phyloP scores from a whole-genome alignment of 1,140 invertebrate species.

The Zaprionus ghesquierei region DNA sequence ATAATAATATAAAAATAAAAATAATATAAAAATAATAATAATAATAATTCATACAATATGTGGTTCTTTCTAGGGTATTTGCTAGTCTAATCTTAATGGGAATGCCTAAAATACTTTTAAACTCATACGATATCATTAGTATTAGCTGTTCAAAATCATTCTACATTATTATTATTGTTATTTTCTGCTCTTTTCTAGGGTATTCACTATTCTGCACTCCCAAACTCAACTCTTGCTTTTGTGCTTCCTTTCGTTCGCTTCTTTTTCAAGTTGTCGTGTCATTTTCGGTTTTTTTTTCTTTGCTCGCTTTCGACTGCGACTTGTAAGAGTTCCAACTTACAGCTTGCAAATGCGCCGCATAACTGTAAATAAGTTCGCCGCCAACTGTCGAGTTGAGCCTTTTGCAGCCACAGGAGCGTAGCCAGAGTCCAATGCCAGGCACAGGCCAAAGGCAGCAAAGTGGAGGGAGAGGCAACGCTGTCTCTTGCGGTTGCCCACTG shows the following conservation, averaged over 20 bases:
- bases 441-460: slow-evolving; percentile 1
- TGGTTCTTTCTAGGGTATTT: too few species aligned
- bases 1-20: too few species aligned
- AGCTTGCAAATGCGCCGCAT: slow-evolving; percentile 60
- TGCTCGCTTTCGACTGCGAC: slow-evolving; percentile 36
- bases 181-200: background rate
- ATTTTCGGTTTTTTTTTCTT: slow-evolving; percentile 8
- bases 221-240: background rate
- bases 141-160: too few species aligned
- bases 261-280: too few species aligned
- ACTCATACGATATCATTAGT: too few species aligned
- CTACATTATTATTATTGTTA: too few species aligned
- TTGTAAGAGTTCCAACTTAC: slow-evolving; percentile 72
- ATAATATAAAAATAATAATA: too few species aligned
- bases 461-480: background rate
- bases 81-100: too few species aligned
- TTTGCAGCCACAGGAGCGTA: slow-evolving; percentile 30
- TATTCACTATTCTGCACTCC: background rate
- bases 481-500: slow-evolving; percentile 51
- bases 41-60: too few species aligned
- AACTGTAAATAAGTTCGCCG: slow-evolving; percentile 69
- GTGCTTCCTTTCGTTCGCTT: slow-evolving; percentile 4
- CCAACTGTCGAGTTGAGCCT: slow-evolving; percentile 19
- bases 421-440: slow-evolving; percentile 28
- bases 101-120: too few species aligned